phyloP scores from a whole-genome alignment of 2,888 invertebrate genomes.

The Philopedon plagiatum region DNA sequence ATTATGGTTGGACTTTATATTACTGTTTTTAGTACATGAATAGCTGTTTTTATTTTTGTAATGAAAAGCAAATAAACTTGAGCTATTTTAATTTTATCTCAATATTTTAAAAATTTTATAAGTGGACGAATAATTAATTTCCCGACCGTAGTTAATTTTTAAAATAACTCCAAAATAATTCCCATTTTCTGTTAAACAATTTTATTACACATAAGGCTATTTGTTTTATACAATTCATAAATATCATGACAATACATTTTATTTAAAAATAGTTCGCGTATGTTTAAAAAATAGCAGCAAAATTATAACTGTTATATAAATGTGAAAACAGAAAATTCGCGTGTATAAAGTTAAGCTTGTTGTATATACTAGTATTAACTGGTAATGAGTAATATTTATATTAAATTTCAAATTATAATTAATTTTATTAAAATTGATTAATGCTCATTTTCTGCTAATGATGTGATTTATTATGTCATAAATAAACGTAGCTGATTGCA shows the following conservation, averaged over 20 bases:
- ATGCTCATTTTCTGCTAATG: not conserved
- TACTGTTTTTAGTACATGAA: too few relatives aligned
- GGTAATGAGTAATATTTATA: not conserved
- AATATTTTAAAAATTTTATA: too few relatives aligned
- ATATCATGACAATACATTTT: not conserved
- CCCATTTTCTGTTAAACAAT: not conserved
- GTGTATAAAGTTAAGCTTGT: too few relatives aligned
- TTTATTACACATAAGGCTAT: not conserved
- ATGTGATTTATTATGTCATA: too few relatives aligned
- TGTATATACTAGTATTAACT: not conserved
- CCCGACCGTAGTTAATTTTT: not conserved
- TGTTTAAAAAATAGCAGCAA: too few relatives aligned
- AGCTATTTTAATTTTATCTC: too few relatives aligned
- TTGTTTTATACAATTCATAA: not conserved
- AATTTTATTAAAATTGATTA: not conserved
- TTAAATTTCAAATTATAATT: not conserved
- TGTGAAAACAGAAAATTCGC: not conserved
- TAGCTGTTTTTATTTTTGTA: too few relatives aligned
- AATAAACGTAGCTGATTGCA: too few relatives aligned
- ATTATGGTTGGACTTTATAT: too few relatives aligned
- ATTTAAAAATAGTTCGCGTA: not conserved
- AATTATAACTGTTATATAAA: not conserved
- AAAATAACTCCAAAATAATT: too few relatives aligned
- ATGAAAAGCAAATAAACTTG: too few relatives aligned
- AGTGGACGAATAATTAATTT: too few relatives aligned